Evolutionary conservation across 2,113 vertebrate species (phyloP).

Genomic region (Salvator merianae): DNA sequence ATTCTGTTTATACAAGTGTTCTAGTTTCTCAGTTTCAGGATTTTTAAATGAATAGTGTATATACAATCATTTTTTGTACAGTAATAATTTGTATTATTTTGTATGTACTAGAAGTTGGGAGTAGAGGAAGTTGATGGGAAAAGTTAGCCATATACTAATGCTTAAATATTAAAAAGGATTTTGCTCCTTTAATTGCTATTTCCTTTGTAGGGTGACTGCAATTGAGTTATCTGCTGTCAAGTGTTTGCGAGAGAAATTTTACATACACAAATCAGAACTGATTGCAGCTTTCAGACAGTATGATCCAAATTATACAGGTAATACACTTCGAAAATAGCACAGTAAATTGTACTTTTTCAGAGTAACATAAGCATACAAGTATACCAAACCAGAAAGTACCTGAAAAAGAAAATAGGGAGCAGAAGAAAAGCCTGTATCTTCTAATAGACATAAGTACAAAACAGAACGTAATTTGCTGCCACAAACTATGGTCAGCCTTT

Average conservation of each 20-base stretch:
- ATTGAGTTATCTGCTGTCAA: conserved; percentile 88
- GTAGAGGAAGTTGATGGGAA: not conserved
- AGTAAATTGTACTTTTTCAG: not conserved
- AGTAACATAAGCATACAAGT: not conserved
- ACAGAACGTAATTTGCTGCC: too few species aligned
- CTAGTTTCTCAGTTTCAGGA: conserved; percentile 25
- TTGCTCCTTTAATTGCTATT: conserved; percentile 26
- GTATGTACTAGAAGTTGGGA: not conserved
- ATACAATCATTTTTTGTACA: not conserved
- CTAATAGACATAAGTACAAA: too few species aligned
- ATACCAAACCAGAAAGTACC: not conserved
- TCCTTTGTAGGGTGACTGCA: conserved; percentile 77
- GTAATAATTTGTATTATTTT: not conserved
- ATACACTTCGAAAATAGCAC: not conserved
- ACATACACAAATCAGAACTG: conserved; percentile 85
- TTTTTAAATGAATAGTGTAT: conserved; percentile 35
- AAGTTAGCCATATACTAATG: conserved; percentile 4
- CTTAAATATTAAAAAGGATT: conserved; percentile 19
- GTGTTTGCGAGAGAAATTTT: conserved; percentile 87
- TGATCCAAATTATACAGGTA: conserved; percentile 83
- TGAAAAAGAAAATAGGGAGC: not conserved
- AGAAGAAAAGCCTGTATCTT: too few species aligned
- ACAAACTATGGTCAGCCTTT: too few species aligned
- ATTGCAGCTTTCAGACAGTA: conserved; percentile 79
- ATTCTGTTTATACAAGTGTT: too few species aligned